Evolutionary conservation across 2,888 invertebrate genomes (phyloP).

Genomic region (Brachyptera risi): DNA sequence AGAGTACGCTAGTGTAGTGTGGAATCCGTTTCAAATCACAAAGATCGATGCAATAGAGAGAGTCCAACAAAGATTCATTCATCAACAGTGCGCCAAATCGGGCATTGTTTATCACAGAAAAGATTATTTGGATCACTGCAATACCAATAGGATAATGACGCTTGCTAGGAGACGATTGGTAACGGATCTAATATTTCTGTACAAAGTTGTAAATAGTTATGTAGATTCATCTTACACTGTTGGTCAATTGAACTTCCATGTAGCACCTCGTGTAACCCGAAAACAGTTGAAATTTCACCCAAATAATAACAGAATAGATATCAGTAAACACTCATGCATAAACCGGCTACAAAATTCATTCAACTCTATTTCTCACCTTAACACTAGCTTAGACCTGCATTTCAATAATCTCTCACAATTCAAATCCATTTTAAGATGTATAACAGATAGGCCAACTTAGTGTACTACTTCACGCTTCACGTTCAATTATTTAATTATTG

Average conservation of each 20-base stretch:
- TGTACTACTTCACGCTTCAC: too few relatives aligned
- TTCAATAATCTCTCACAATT: too few relatives aligned
- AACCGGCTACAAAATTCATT: neutral
- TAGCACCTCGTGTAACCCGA: neutral
- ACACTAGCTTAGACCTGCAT: too few relatives aligned
- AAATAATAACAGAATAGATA: conserved; percentile 15
- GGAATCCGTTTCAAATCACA: neutral
- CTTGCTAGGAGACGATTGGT: neutral
- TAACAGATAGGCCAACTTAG: too few relatives aligned
- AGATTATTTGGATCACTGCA: neutral
- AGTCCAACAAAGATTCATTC: neutral
- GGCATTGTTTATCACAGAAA: neutral
- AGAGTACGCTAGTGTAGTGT: conserved; percentile 10
- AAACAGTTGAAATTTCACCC: neutral
- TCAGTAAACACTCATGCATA: neutral
- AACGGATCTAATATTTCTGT: neutral
- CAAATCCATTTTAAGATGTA: too few relatives aligned
- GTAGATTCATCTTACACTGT: neutral
- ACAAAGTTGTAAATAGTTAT: neutral
- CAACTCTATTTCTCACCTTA: too few relatives aligned
- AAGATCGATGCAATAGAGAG: neutral
- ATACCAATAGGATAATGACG: neutral
- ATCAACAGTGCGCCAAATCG: neutral
- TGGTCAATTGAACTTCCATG: neutral
- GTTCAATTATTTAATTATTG: too few relatives aligned